Conservation (phyloP, 2,113 vertebrate species). For the Parotia lawesii region DNA sequence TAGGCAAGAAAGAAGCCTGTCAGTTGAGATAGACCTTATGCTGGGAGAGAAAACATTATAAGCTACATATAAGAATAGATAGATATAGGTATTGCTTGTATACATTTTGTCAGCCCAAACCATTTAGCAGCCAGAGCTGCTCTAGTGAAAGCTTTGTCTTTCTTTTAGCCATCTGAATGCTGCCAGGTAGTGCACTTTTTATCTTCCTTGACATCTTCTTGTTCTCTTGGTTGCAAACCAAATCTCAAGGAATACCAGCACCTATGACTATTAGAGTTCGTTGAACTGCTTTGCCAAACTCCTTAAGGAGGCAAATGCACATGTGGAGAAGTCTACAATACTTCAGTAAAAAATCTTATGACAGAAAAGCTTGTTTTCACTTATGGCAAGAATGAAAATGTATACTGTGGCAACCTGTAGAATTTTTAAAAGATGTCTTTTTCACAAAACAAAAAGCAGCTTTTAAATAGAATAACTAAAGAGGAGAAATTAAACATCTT, state of each 20-base stretch:
- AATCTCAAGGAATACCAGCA: neutral
- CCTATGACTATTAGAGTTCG: neutral
- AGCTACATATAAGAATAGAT: no score
- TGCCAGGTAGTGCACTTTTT: neutral
- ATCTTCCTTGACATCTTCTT: neutral
- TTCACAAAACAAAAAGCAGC: accelerated
- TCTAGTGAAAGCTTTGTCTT: neutral
- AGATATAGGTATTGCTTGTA: neutral
- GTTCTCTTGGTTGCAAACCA: neutral
- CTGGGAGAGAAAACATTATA: neutral
- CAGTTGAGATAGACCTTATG: neutral
- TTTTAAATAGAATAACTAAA: neutral
- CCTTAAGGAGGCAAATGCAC: neutral
- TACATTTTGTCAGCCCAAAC: neutral
- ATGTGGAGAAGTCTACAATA: neutral
- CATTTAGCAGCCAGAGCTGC: neutral
- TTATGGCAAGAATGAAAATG: neutral
- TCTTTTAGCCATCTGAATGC: neutral
- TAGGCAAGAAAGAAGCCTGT: neutral
- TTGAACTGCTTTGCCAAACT: neutral
- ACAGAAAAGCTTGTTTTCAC: neutral
- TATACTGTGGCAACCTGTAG: neutral
- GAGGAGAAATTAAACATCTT: neutral
- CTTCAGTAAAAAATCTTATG: neutral
- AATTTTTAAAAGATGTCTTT: neutral